Base-by-base conservation (phyloP, 92 coral and sea anemone species). In the Epizoanthus rinbou region DNA sequence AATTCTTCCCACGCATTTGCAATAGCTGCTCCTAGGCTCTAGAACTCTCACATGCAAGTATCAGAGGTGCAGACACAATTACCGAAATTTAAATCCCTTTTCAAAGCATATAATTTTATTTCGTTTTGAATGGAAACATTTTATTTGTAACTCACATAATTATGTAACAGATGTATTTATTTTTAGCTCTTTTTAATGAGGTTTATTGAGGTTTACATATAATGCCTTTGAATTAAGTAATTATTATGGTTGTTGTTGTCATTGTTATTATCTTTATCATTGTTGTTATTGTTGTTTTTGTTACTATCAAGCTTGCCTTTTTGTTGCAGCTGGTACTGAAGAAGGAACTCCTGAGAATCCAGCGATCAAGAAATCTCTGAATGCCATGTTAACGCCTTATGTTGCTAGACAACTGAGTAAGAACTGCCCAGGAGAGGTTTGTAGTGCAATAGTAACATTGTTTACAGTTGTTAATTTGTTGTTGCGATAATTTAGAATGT, bases 311-410 rank as follows among this genome's bases (percentile, higher is more conserved):
- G 10, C 14, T 39, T 79, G n/a, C 47, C 70, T 64, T 66, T 1
- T 25, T 6, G 81, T 22, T 87, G 22, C 47, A 65, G 75, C 82
- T 91, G 99, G 86, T 39, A 98, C 90, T 83, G 98, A 92, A 45
- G 88, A 94, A 59, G 69, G 84, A 4, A 97, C 99, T 0, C 99
- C 99, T 22, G 99, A 97, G 73, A 97, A 97, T 74, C 99, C 99
- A 57, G 99, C 99, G 57, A 92, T 94, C 62, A 92, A 89, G 81
- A 97, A 94, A 74, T 97, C 99, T 18, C 82, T 97, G 65, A 89
- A 90, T 45, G 91, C 97, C 59, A 88, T 97, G 95, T 76, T 97
- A 67, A 97, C 99, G 41, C 99, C 99, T 0, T 97, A 94, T 83
- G 85, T 97, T 64, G 93, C 99, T 52, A 87, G 94, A 85, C 98